A percentile compares a stretch with the other conserved stretches of the same genome.
Evolutionary conservation across 2,797 vertebrate species (phyloP).

Genomic region (Iguana delicatissima): DNA sequence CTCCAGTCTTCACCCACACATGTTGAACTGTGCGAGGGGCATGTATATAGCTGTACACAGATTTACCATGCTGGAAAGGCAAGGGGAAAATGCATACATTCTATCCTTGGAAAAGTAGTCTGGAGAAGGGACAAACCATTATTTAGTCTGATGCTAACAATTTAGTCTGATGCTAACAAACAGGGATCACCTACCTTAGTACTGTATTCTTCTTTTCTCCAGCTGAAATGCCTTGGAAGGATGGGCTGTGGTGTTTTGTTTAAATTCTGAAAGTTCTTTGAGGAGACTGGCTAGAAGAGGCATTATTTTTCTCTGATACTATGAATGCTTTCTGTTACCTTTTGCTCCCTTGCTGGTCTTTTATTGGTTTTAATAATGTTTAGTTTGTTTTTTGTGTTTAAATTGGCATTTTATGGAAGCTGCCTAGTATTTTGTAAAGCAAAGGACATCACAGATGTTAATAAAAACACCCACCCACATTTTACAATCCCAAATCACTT

Average conservation of each 20-base stretch:
- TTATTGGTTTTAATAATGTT: slow-evolving; percentile 30
- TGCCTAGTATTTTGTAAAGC: background rate
- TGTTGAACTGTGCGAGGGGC: background rate
- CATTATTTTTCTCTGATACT: background rate
- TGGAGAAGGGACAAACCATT: background rate
- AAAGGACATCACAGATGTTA: slow-evolving; percentile 1
- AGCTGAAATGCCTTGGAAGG: background rate
- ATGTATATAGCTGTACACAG: too few relatives aligned
- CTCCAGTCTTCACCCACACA: background rate
- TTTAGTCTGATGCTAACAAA: background rate
- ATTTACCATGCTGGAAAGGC: too few relatives aligned
- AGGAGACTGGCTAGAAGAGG: background rate
- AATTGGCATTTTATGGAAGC: slow-evolving; percentile 13
- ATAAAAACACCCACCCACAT: background rate
- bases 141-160: background rate
- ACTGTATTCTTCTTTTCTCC: background rate
- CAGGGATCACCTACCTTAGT: background rate
- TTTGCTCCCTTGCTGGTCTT: slow-evolving; percentile 3
- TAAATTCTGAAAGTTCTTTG: background rate
- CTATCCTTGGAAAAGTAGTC: background rate
- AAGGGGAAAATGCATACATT: background rate
- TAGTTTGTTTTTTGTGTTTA: background rate
- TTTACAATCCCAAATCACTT: slow-evolving; percentile 1
- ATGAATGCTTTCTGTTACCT: background rate
- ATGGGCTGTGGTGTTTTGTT: background rate